Evolutionary conservation across 2,888 invertebrate genomes (phyloP), one percentile per base, ranked within the genome.

Genomic region (Melipona bicolor): DNA sequence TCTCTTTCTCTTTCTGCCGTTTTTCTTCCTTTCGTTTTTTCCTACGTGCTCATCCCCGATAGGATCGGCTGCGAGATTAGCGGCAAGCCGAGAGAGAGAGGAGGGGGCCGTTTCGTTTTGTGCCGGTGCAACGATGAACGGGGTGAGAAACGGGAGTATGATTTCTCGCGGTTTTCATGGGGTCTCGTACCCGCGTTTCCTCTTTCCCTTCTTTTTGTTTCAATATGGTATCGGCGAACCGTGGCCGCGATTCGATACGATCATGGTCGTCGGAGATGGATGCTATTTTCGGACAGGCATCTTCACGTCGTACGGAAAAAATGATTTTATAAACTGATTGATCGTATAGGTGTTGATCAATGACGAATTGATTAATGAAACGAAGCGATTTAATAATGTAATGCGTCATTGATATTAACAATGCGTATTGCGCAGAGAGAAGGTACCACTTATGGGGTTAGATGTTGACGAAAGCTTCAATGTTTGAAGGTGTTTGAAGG

Each of bases 61-160:
- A 82, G 84, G 77, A 84, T 85, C 85, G 83, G 65, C 67, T 79
- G 81, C 50, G 85, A 85, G 85, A 85, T 85, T 85, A 85, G 81
- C 79, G 79, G 70, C 76, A 27, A 75, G 69, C 62, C 78, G 43
- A 43, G 43, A 43, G 43, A 43, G 43, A 11, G 1, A 43, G 9
- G 9, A 62, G 70, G 36, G 73, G 67, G 61, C 61, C n/a, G 72
- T 65, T 71, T 74, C 77, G 83, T 84, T 84, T 62, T 49, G 65
- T 11, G 54, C 56, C 50, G 70, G 15, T 15, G 32, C 43, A 17
- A 17, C 62, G 68, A 62, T 3, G 65, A 36, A 69, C 50, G 59
- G 69, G 27, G 56, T 17, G 59, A 36, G 36, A 71, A 64, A 49
- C 64, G 77, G 72, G 75, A 50, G 9, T 21, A 77, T 79, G 83